A percentile compares a stretch with the other conserved stretches of the same genome.
Conservation (phyloP, 53 echinoderm and acorn worm genomes). For the Temnopleurus reevesii region DNA sequence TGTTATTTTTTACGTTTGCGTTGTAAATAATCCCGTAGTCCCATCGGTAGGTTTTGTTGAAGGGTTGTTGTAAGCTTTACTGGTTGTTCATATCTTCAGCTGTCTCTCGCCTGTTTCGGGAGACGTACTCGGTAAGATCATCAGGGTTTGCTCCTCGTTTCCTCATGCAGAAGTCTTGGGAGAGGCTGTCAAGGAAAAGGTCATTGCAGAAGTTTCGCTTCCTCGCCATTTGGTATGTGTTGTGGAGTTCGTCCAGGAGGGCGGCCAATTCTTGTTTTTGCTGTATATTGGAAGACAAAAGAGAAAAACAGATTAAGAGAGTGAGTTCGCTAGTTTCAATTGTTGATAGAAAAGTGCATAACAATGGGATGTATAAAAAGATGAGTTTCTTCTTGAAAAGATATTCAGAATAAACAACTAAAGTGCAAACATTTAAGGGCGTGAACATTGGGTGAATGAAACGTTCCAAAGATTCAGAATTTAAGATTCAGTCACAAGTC, state of each 20-base stretch:
- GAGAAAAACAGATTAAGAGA: neutral
- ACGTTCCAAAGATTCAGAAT: no score
- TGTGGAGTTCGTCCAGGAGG: constrained; percentile 35
- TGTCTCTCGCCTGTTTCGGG: constrained; percentile 47
- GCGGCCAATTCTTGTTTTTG: constrained; percentile 45
- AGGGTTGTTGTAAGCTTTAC: neutral
- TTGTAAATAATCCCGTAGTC: neutral
- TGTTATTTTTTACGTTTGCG: neutral
- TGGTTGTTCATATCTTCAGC: neutral
- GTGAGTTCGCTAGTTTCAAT: no score
- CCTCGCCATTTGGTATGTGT: constrained; percentile 47
- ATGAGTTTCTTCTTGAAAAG: no score
- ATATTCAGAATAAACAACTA: no score
- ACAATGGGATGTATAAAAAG: no score
- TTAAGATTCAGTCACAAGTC: no score
- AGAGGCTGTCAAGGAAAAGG: constrained; percentile 33
- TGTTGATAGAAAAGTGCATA: no score
- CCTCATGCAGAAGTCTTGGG: constrained; percentile 60
- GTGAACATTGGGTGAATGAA: no score
- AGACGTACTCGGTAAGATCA: constrained; percentile 40
- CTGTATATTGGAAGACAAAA: constrained; percentile 16
- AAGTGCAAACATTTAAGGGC: no score
- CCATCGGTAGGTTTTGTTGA: neutral
- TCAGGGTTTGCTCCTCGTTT: constrained; percentile 11
- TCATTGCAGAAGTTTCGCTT: constrained; percentile 57